Conservation (phyloP, 2,113 vertebrate species). For the Plecturocebus donacophilus region DNA sequence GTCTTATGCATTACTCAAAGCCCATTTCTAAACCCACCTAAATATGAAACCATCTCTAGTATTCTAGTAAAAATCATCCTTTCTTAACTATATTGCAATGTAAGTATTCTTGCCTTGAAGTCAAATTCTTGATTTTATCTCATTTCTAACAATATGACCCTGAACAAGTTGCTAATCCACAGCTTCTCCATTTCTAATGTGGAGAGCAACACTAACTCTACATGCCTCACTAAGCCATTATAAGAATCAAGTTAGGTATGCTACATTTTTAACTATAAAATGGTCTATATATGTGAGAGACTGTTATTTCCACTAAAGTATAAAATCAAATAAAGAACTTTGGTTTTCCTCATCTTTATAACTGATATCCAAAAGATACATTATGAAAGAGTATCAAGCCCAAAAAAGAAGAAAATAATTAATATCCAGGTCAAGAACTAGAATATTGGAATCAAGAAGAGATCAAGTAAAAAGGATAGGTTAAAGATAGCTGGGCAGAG, state of each 20-base stretch:
- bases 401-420: background rate
- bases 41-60: background rate
- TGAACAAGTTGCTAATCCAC: background rate
- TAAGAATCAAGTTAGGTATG: background rate
- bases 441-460: background rate
- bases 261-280: background rate
- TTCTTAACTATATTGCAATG: background rate
- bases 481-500: background rate
- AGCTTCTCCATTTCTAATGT: slow-evolving; percentile 9
- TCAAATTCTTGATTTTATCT: background rate
- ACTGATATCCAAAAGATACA: background rate
- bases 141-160: background rate
- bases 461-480: background rate
- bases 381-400: background rate
- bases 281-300: background rate
- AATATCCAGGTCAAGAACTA: background rate
- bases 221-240: background rate
- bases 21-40: background rate
- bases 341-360: background rate
- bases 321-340: background rate
- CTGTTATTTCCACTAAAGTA: background rate
- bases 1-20: slow-evolving; percentile 12
- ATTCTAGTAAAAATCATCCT: background rate
- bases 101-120: background rate
- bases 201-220: background rate